phyloP scores from a whole-genome alignment of 2,113 vertebrate genomes.

The Miniopterus natalensis region DNA sequence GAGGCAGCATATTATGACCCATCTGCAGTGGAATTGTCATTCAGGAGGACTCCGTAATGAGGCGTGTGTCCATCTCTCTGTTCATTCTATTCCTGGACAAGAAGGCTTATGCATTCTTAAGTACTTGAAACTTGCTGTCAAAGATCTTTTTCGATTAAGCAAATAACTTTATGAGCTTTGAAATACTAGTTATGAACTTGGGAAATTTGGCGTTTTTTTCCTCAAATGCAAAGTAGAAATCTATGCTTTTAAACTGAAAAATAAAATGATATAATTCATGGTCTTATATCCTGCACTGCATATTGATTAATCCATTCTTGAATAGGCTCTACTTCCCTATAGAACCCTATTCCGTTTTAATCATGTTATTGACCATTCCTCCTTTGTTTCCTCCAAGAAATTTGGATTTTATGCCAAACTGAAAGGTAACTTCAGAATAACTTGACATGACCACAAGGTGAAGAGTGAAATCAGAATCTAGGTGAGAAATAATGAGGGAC shows the following conservation, averaged over 20 bases:
- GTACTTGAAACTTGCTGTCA: constrained; percentile 77
- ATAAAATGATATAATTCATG: neutral
- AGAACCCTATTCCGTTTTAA: neutral
- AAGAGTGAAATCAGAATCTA: neutral
- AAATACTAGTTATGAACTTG: constrained; percentile 70
- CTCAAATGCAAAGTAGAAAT: constrained; percentile 46
- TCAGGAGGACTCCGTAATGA: constrained; percentile 61
- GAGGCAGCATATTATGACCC: constrained; percentile 76
- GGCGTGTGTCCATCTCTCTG: constrained; percentile 56
- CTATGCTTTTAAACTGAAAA: constrained; percentile 48
- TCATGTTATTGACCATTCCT: neutral
- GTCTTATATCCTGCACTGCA: neutral
- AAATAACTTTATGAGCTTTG: constrained; percentile 73
- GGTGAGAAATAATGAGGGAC: neutral
- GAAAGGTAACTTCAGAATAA: neutral
- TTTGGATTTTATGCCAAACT: neutral
- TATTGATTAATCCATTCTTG: neutral
- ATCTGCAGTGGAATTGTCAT: constrained; percentile 77
- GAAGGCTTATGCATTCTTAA: constrained; percentile 76
- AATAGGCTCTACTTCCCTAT: neutral
- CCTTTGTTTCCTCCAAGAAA: neutral
- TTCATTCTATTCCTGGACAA: constrained; percentile 71
- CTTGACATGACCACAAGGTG: neutral
- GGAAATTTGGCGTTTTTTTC: constrained; percentile 27
- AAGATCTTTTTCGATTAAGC: constrained; percentile 69